Conservation (phyloP, 2,888 invertebrate species). For the Aquatica leii region DNA sequence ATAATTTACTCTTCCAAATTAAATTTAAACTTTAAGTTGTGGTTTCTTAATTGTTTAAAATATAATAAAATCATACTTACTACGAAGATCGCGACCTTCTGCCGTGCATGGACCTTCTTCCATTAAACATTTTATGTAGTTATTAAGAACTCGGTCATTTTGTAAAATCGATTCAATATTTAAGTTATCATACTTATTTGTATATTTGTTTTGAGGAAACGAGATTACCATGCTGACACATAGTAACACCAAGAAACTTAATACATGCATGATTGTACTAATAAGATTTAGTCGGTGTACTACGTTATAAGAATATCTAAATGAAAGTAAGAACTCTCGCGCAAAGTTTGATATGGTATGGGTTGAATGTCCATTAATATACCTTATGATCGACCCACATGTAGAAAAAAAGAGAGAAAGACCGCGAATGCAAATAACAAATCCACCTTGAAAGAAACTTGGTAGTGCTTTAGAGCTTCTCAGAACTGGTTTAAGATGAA, state of each 20-base stretch:
- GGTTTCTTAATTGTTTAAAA: neutral
- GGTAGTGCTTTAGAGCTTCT: too few relatives aligned
- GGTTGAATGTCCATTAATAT: constrained; percentile 11
- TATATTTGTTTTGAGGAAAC: constrained; percentile 54
- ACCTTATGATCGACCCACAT: constrained; percentile 10
- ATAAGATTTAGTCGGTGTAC: too few relatives aligned
- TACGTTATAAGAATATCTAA: neutral
- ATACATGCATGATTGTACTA: constrained; percentile 41
- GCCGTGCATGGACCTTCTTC: constrained; percentile 68
- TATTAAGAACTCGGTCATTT: constrained; percentile 66
- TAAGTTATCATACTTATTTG: constrained; percentile 65
- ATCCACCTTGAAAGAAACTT: too few relatives aligned
- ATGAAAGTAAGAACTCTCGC: constrained; percentile 1
- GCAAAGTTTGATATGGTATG: neutral
- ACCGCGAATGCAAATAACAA: neutral
- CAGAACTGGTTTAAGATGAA: too few relatives aligned
- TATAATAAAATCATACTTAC: constrained; percentile 59
- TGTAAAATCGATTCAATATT: constrained; percentile 67
- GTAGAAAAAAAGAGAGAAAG: neutral
- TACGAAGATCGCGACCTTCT: constrained; percentile 68
- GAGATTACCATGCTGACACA: constrained; percentile 48
- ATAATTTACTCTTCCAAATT: too few relatives aligned
- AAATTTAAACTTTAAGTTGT: too few relatives aligned
- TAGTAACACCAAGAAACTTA: constrained; percentile 50
- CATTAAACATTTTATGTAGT: constrained; percentile 69